Percentiles rank a stretch among this genome's conserved stretches.
These are phyloP conservation scores for Stenodera caucasica DNA, from an alignment of 2,888 invertebrate genomes.

Conservation along the genomic window DNA sequence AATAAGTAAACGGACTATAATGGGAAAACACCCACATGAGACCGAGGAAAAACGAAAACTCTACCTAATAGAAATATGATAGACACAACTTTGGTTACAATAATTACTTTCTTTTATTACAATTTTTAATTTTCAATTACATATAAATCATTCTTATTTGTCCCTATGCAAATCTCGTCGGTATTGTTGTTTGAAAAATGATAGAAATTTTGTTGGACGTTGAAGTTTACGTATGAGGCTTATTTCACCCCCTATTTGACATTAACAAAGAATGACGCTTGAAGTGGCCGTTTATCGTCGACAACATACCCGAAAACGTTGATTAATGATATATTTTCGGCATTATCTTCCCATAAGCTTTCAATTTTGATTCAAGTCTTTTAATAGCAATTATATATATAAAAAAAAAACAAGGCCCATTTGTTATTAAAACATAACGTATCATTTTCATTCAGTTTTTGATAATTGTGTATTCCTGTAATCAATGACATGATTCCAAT, in stretches of 20 bases:
- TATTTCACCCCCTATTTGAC: constrained; percentile 31
- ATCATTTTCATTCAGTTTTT: too few relatives aligned
- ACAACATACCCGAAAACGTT: constrained; percentile 31
- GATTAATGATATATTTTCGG: constrained; percentile 38
- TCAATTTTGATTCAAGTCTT: constrained; percentile 18
- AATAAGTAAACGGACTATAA: constrained; percentile 26
- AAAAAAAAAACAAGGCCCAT: too few relatives aligned
- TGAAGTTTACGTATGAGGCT: constrained; percentile 16
- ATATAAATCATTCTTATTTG: too few relatives aligned
- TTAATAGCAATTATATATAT: too few relatives aligned
- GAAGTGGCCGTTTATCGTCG: constrained; percentile 40
- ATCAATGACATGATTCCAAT: too few relatives aligned
- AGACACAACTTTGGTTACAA: too few relatives aligned
- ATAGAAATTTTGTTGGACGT: constrained; percentile 19
- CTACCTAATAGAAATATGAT: too few relatives aligned
- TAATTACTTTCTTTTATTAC: too few relatives aligned
- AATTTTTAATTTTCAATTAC: too few relatives aligned
- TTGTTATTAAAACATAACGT: too few relatives aligned
- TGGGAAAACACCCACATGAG: constrained; percentile 25
- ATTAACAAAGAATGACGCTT: constrained; percentile 39
- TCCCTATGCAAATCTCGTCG: not conserved
- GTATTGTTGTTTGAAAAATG: constrained; percentile 23
- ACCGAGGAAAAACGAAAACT: not conserved
- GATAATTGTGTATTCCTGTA: too few relatives aligned
- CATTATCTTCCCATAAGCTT: constrained; percentile 31